Evolutionary conservation across 2,113 vertebrate species (phyloP).

Genomic region (Typhlomys cinereus): DNA sequence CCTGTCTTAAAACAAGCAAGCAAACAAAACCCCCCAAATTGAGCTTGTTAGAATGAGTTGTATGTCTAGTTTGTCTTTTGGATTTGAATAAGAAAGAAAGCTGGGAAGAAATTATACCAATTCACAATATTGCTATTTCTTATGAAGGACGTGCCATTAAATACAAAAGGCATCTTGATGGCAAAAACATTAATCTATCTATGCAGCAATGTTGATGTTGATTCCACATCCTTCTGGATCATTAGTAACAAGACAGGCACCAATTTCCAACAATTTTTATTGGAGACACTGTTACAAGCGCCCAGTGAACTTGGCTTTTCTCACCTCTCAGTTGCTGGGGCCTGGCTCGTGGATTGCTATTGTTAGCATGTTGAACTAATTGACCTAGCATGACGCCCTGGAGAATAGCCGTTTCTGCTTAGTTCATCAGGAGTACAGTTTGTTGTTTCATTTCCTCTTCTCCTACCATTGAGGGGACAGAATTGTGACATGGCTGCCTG

Average conservation of each 20-base stretch:
- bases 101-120: not conserved
- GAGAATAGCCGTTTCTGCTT: slow-evolving; percentile 84
- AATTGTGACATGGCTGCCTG: slow-evolving; percentile 85
- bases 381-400: slow-evolving; percentile 83
- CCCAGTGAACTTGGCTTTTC: slow-evolving; percentile 70
- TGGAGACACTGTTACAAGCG: slow-evolving; percentile 59
- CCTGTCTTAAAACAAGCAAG: not conserved
- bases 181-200: not conserved
- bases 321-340: slow-evolving; percentile 68
- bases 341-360: slow-evolving; percentile 76
- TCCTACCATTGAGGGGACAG: slow-evolving; percentile 83
- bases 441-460: slow-evolving; percentile 88
- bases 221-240: slow-evolving; percentile 30
- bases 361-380: slow-evolving; percentile 84
- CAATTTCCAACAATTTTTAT: slow-evolving; percentile 57
- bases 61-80: not conserved
- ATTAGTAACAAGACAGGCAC: slow-evolving; percentile 25
- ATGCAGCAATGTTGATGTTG: not conserved
- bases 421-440: slow-evolving; percentile 85
- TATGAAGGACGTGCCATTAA: not conserved
- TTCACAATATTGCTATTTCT: not conserved
- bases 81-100: not conserved
- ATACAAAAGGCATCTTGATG: not conserved
- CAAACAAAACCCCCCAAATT: too few relatives aligned
- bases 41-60: not conserved